Base-by-base conservation (phyloP, 2,888 invertebrate genomes). In the Ichneumoninae sp. region DNA sequence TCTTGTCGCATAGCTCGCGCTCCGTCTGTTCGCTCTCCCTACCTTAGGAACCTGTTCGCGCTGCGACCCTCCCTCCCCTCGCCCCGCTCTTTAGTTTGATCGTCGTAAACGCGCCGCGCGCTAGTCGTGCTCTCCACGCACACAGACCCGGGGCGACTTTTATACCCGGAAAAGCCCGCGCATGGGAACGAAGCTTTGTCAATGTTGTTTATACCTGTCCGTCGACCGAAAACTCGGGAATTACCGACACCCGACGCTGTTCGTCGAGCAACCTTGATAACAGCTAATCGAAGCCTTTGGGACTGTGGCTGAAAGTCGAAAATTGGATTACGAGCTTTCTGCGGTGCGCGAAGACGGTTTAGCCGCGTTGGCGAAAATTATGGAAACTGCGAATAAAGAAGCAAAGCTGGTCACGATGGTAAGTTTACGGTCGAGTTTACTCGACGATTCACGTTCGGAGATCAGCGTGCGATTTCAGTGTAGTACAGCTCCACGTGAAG, bases 21-120 rank as follows among this genome's bases (percentile, higher is more conserved):
- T 74, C 44, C 74, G 69, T 76, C 83, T 22, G 70, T 30, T 54
- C 71, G 85, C 82, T 65, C 66, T 82, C 54, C 36, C 40, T 85
- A 50, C 71, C 75, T 66, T 82, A 66, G 60, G 82, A 66, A 44
- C 65, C 75, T 44, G 62, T 82, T 82, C 82, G 72, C 50, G 52
- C 40, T 66, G 52, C 40, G 52, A 26, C 30, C 10, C 16, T 60
- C 77, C 22, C 66, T 60, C 77, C 77, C 22, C 66, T 60, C 74
- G 8, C 60, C 6, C 30, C 8, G 5, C 7, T 19, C n/a, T 16
- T 7, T n/a, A 19, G 52, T 71, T 74, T 10, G 4, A 33, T 54
- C 52, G 50, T 33, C 52, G 52, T 50, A 10, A 10, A 70, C 70
- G 33, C 19, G 16, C 1, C 16, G 30, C 68, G 6, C 44, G 22